Evolutionary conservation across 2,888 invertebrate genomes (phyloP), one percentile per base, ranked within the genome.

Genomic region (Aradus depressus): DNA sequence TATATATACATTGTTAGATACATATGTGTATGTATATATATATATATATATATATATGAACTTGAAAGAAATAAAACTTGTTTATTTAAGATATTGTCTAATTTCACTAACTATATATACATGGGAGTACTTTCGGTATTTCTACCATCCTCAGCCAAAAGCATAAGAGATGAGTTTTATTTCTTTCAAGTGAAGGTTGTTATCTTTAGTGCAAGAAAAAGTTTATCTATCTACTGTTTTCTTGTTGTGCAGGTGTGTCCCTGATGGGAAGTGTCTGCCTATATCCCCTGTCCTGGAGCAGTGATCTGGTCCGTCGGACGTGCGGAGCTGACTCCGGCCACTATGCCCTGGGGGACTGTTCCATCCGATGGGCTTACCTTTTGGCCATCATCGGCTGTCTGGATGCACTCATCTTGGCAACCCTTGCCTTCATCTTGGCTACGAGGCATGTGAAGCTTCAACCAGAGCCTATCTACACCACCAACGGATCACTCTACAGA

Each of bases 271-370:
- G 89, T 2, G 90, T 93, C 58, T 79, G 84, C 5, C 79, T 86
- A 38, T 96, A 84, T 71, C 95, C 96, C 0, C 82, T 86, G 5
- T 93, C 89, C 1, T 96, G 93, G 91, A 82, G 86, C 64, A 82
- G 88, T 45, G 76, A 81, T 2, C 74, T 79, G 51, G 86, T 95
- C 26, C 79, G 82, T 57, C 80, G 81, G 63, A 84, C 93, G 1
- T 96, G 96, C 64, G 91, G 91, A 0, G 77, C 81, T 10, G 76
- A 81, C 1, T 84, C 86, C 0, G 84, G 84, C 62, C 82, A 82
- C 61, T 75, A 70, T 63, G 67, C 73, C 63, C 65, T 79, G 64
- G 95, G 91, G 31, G 79, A 83, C 21, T 96, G 96, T 66, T 84
- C 84, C 56, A 77, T 96, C 49, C 79, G 90, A 63, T 92, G 92